Conservation (phyloP, 2,888 invertebrate species). For the Macrosoma leucophasiata region DNA sequence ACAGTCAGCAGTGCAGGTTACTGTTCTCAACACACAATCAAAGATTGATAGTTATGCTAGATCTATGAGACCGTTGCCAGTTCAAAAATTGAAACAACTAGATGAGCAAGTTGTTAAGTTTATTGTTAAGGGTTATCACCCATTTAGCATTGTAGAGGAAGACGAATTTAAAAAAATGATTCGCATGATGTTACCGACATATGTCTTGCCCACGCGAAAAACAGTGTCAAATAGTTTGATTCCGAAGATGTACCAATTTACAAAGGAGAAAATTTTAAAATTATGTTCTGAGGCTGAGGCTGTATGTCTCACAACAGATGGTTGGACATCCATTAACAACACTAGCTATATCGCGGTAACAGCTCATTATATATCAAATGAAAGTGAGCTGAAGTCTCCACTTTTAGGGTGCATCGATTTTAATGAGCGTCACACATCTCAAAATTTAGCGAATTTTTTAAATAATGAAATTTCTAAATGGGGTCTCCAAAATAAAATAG, state of each 20-base stretch:
- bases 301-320: constrained; percentile 1
- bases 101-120: constrained; percentile 4
- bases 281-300: neutral
- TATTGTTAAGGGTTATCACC: constrained; percentile 4
- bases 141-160: constrained; percentile 14
- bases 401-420: constrained; percentile 4
- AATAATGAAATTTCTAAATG: neutral
- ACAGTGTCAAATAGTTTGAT: constrained; percentile 8
- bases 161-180: constrained; percentile 15
- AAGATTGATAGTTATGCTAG: constrained; percentile 9
- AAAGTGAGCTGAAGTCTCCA: constrained; percentile 4
- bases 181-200: constrained; percentile 11
- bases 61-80: constrained; percentile 10
- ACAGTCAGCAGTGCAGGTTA: too few relatives aligned
- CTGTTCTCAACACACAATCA: too few relatives aligned
- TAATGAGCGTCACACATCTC: constrained; percentile 6
- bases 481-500: constrained; percentile 5
- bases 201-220: constrained; percentile 17
- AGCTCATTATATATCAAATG: constrained; percentile 5
- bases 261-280: neutral
- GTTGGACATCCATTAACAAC: constrained; percentile 1
- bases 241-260: constrained; percentile 4
- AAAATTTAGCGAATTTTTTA: constrained; percentile 4
- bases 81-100: constrained; percentile 8
- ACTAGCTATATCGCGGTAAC: constrained; percentile 6